Conservation (phyloP, 2,113 vertebrate genomes). For the Corydoras maculifer region DNA sequence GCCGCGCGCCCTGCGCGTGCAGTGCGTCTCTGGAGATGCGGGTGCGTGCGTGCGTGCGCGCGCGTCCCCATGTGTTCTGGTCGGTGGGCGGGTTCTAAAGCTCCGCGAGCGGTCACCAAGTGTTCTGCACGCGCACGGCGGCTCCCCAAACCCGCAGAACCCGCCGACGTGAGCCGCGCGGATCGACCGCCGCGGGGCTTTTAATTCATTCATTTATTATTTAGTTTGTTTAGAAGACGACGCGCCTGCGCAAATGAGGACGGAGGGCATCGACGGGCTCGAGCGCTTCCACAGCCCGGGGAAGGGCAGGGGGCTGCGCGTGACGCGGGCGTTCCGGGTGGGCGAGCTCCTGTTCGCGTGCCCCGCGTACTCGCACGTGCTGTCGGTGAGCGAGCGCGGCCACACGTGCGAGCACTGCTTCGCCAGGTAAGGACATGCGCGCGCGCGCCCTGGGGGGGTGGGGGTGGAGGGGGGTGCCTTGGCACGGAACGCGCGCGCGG, state of each 20-base stretch:
- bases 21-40: not conserved
- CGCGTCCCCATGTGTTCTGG: not conserved
- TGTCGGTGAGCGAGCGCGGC: constrained; percentile 77
- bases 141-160: no score
- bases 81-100: not conserved
- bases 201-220: no score
- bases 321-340: constrained; percentile 64
- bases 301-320: constrained; percentile 81
- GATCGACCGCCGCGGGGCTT: no score
- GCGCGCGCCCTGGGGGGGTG: not conserved
- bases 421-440: constrained; percentile 64
- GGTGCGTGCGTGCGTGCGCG: constrained; percentile 6
- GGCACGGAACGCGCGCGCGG: no score
- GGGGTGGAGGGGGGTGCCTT: not conserved
- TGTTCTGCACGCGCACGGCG: no score
- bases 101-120: no score
- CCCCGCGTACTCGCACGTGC: constrained; percentile 75
- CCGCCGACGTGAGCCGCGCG: no score
- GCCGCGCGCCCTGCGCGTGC: not conserved
- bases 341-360: constrained; percentile 82
- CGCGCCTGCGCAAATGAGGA: constrained; percentile 42
- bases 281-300: constrained; percentile 80
- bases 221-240: no score
- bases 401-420: constrained; percentile 86
- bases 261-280: constrained; percentile 61